These are phyloP conservation scores for Shinisaurus crocodilurus DNA, from an alignment of 2,113 vertebrate genomes.

Conservation along the genomic window DNA sequence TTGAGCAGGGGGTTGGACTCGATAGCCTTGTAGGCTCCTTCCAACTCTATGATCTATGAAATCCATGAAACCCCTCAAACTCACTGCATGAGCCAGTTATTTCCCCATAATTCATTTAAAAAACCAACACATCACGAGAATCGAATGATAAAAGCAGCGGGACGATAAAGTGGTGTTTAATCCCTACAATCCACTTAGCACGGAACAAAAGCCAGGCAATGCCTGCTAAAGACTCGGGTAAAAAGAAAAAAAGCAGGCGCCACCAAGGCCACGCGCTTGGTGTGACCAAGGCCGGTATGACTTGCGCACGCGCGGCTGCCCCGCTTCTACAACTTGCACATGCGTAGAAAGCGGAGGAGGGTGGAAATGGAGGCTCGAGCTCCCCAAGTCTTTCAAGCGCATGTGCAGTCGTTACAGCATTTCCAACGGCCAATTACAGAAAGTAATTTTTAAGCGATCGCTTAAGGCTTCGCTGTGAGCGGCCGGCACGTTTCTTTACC, in stretches of 20 bases:
- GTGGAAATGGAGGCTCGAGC: neutral
- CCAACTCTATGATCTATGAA: too few species aligned
- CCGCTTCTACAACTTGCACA: neutral
- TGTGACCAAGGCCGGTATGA: rapidly evolving
- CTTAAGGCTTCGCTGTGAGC: neutral
- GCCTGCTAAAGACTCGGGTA: too few species aligned
- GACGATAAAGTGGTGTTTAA: neutral
- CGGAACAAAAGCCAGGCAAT: too few species aligned
- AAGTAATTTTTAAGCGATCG: rapidly evolving
- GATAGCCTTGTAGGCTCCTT: too few species aligned
- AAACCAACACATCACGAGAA: neutral
- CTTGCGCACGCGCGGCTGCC: neutral
- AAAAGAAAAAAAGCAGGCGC: neutral
- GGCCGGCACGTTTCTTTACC: rapidly evolving
- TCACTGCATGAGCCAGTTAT: too few species aligned
- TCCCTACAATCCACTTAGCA: neutral
- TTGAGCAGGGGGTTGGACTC: too few species aligned
- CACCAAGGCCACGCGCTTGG: too few species aligned
- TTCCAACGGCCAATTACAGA: neutral
- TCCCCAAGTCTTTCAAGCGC: neutral
- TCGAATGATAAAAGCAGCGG: neutral
- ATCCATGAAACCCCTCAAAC: too few species aligned
- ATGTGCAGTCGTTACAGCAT: neutral
- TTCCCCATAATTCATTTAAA: neutral
- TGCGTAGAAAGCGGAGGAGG: neutral